phyloP scores from a whole-genome alignment of 2,797 vertebrate species.

The Lerista edwardsae region DNA sequence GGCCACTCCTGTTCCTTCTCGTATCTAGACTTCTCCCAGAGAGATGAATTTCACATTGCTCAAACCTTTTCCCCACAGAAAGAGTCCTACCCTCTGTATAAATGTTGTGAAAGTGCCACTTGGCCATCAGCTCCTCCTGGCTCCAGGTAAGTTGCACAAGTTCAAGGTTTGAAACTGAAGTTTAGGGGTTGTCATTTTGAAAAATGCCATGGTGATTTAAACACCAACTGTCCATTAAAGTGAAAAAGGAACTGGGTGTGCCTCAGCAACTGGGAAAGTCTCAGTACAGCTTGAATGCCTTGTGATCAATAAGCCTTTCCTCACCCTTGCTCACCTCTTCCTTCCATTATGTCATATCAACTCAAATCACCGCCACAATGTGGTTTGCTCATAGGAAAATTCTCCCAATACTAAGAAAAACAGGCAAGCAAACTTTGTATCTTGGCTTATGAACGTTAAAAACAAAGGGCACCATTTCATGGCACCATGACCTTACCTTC shows the following conservation, averaged over 20 bases:
- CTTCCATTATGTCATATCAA: conserved; percentile 3
- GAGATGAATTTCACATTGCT: neutral
- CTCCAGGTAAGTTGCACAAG: conserved; percentile 6
- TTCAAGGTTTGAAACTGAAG: neutral
- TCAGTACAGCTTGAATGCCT: conserved; percentile 14
- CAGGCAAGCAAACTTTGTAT: rapidly evolving
- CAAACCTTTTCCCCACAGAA: neutral
- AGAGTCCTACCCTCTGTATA: neutral
- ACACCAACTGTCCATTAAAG: conserved; percentile 15
- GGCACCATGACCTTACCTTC: neutral
- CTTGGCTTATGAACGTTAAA: neutral
- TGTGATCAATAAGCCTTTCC: conserved; percentile 43
- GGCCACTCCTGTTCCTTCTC: neutral
- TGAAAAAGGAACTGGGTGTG: conserved; percentile 31
- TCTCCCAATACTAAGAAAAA: neutral
- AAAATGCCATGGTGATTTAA: neutral
- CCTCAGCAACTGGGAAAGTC: neutral
- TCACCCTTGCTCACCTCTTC: conserved; percentile 44
- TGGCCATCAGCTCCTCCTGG: neutral
- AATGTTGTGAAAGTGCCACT: neutral
- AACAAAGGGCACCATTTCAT: conserved; percentile 3
- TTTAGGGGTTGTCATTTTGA: neutral
- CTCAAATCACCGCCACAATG: neutral
- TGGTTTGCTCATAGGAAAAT: neutral
- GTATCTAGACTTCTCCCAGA: neutral